Conservation (phyloP, 53 echinoderm and acorn worm species). For the Pentamera pediparva region DNA sequence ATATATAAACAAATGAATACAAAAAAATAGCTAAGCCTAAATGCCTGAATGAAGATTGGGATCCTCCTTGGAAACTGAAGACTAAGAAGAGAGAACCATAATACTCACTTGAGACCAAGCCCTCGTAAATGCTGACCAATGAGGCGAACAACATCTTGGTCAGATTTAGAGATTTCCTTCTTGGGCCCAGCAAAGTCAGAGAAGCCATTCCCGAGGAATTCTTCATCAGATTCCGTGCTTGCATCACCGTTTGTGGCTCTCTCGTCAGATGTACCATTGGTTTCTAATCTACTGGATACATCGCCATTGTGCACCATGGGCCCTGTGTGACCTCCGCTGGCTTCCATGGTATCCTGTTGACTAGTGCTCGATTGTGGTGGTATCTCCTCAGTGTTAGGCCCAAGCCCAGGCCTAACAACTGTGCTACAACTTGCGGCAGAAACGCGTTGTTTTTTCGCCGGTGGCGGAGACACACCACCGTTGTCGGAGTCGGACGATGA, state of each 20-base stretch:
- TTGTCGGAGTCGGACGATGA: constrained; percentile 99
- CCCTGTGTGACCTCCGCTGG: constrained; percentile 42
- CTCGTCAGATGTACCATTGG: constrained; percentile 42
- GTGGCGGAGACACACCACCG: constrained; percentile 99
- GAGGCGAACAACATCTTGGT: constrained; percentile 89
- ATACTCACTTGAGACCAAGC: constrained; percentile 90
- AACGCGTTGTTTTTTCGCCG: constrained; percentile 99
- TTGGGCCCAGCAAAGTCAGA: constrained; percentile 4
- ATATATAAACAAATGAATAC: too few relatives aligned
- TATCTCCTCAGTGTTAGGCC: constrained; percentile 42
- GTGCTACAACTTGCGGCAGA: constrained; percentile 73
- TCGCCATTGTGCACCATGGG: constrained; percentile 76
- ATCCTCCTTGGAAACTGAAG: too few relatives aligned
- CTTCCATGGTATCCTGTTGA: constrained; percentile 20
- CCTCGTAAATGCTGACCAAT: constrained; percentile 95
- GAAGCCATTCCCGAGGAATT: constrained; percentile 16
- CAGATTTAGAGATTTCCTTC: constrained; percentile 59
- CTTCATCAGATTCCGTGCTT: constrained; percentile 46
- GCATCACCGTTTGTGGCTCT: constrained; percentile 58
- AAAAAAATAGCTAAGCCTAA: too few relatives aligned
- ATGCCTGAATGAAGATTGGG: too few relatives aligned
- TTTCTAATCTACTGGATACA: constrained; percentile 30
- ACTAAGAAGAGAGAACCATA: too few relatives aligned
- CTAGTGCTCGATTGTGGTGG: constrained; percentile 19
- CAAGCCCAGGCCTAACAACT: constrained; percentile 36